Conservation (phyloP, 2,888 invertebrate genomes). For the Ochlodes sylvanus region DNA sequence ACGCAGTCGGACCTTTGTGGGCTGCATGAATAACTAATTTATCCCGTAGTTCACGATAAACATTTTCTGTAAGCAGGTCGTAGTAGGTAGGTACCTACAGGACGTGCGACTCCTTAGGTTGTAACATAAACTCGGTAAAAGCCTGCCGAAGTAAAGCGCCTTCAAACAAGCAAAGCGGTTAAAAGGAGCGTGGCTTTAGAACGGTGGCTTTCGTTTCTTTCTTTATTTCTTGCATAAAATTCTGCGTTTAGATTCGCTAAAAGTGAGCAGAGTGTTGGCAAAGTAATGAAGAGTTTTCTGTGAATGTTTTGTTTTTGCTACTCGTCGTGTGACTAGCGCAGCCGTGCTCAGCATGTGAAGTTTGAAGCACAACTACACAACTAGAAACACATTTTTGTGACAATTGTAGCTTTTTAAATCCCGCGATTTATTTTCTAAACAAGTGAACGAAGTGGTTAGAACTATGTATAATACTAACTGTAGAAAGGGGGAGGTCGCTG, state of each 20-base stretch:
- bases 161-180: constrained; percentile 19
- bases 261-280: constrained; percentile 6
- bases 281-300: not conserved
- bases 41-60: not conserved
- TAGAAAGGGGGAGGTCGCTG: not conserved
- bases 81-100: not conserved
- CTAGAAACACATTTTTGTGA: not conserved
- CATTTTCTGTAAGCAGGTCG: not conserved
- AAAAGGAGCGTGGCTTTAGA: constrained; percentile 24
- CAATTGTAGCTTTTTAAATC: no score
- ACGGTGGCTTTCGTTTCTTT: constrained; percentile 28
- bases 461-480: not conserved
- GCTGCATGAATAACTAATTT: not conserved
- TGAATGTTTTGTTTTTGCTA: not conserved
- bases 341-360: not conserved
- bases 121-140: constrained; percentile 5
- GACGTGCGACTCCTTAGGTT: not conserved
- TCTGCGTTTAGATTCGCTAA: constrained; percentile 15
- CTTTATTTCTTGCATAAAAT: constrained; percentile 30
- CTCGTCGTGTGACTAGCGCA: not conserved
- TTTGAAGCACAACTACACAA: not conserved
- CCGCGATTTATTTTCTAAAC: no score
- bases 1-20: not conserved
- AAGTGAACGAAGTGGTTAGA: no score
- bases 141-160: constrained; percentile 16